Base-by-base conservation (phyloP, 2,797 vertebrate genomes). In the Poeciliopsis gracilis region DNA sequence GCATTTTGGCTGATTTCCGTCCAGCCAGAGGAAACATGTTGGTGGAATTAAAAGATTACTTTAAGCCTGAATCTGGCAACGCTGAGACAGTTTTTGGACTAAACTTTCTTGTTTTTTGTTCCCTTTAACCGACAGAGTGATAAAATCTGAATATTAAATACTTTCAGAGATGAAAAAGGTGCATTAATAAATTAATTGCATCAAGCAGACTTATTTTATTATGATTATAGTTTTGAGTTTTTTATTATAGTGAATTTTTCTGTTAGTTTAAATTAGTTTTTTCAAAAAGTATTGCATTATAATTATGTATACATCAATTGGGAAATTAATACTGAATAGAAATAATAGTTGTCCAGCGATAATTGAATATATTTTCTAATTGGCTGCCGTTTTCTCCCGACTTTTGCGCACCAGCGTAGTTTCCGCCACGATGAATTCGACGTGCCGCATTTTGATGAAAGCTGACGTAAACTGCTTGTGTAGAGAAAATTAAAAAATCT, bases 181-280 rank as follows among this genome's bases (percentile, higher is more conserved):
- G 30, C 16, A 38, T 11, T 23, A 66, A 9, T 23, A 38, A 38
- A 38, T 36, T 41, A 38, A 41, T 11, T 10, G 20, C 36, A 5
- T 38, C 33, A 36, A 38, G 3, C 30, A 41, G 18, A 38, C 4
- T 25, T 25, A 3, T 38, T 33, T 41, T 66, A 6, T 51, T 51
- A 23, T 25, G 20, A 51, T 51, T 51, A 25, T 53, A 51, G n/a
- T 57, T 80, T 23, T 77, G 18, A 18, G 81, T 79, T 18, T 80
- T 33, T 84, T 2, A 20, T 49, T 20, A 49, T 20, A 51, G 49
- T 23, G 3, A 23, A 20, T 23, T 51, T 51, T 9, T 47, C 46
- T 47, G 1, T 47, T 47, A 1, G 46, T 47, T 47, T 47, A 1
- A 23, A 51, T 8, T 51, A 9, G 49, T 51, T 51, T 51, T 9